Evolutionary conservation across 2,888 invertebrate genomes (phyloP).

Genomic region (Orthosia cruda): DNA sequence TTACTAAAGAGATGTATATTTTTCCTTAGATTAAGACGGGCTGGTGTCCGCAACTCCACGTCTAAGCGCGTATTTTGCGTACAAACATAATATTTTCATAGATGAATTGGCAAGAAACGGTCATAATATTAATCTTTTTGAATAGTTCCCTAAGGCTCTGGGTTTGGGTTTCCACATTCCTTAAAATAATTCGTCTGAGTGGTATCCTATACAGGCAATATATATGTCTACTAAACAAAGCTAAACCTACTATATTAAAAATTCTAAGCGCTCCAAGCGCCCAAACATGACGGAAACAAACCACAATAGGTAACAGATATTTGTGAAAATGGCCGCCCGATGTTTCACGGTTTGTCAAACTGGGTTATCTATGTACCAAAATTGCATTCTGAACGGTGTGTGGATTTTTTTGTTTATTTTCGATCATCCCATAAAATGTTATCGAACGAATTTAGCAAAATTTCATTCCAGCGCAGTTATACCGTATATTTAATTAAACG

Average conservation of each 20-base stretch:
- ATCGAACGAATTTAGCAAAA: slow-evolving; percentile 32
- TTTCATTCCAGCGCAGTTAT: slow-evolving; percentile 11
- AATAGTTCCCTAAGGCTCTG: no score
- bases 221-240: slow-evolving; percentile 17
- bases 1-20: no score
- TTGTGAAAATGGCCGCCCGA: slow-evolving; percentile 36
- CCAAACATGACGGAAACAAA: slow-evolving; percentile 47
- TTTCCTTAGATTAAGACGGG: no score
- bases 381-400: slow-evolving; percentile 35
- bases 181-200: slow-evolving; percentile 23
- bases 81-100: no score
- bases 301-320: slow-evolving; percentile 52
- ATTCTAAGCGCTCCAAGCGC: slow-evolving; percentile 41
- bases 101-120: no score
- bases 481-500: slow-evolving; percentile 1
- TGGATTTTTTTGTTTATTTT: slow-evolving; percentile 32
- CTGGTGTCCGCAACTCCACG: no score
- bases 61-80: no score
- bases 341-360: slow-evolving; percentile 48
- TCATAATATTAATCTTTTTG: no score
- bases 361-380: slow-evolving; percentile 41
- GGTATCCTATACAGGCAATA: slow-evolving; percentile 3
- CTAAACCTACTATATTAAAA: slow-evolving; percentile 38
- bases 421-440: slow-evolving; percentile 5
- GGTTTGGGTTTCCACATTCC: neutral